These are phyloP conservation scores for Oasisia sp. DNA, from an alignment of 2,888 invertebrate species.

Conservation along the genomic window DNA sequence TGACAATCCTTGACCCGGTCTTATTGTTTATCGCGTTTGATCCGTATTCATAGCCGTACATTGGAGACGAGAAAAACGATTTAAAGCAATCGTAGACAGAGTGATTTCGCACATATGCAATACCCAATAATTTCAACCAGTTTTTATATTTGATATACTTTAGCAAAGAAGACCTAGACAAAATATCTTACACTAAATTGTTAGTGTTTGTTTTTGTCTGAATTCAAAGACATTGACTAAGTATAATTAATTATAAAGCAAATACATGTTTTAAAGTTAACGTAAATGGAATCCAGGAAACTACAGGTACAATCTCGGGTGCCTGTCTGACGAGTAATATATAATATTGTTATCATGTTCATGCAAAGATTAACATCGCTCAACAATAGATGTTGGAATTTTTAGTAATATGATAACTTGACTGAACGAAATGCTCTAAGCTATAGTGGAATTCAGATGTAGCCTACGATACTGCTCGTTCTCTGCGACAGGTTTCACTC, in stretches of 20 bases:
- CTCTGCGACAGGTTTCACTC: neutral
- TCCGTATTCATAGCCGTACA: neutral
- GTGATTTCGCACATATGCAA: neutral
- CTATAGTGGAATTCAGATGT: neutral
- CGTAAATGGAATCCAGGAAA: neutral
- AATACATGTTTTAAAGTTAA: too few species aligned
- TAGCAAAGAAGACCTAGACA: neutral
- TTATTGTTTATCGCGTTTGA: neutral
- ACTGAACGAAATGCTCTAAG: too few species aligned
- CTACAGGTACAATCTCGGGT: too few species aligned
- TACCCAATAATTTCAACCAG: neutral
- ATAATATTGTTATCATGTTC: too few species aligned
- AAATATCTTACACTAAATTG: too few species aligned
- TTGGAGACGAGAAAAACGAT: neutral
- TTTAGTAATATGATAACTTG: too few species aligned
- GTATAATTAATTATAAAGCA: too few species aligned
- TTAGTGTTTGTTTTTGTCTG: too few species aligned
- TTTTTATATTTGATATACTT: neutral
- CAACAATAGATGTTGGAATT: too few species aligned
- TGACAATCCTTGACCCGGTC: neutral
- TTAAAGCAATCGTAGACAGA: neutral
- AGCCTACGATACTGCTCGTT: neutral
- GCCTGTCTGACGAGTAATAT: too few species aligned
- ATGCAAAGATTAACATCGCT: too few species aligned
- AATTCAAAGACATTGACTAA: too few species aligned